These are phyloP conservation scores for Craterocephalus amniculus DNA, from an alignment of 2,797 vertebrate species.

Conservation along the genomic window DNA sequence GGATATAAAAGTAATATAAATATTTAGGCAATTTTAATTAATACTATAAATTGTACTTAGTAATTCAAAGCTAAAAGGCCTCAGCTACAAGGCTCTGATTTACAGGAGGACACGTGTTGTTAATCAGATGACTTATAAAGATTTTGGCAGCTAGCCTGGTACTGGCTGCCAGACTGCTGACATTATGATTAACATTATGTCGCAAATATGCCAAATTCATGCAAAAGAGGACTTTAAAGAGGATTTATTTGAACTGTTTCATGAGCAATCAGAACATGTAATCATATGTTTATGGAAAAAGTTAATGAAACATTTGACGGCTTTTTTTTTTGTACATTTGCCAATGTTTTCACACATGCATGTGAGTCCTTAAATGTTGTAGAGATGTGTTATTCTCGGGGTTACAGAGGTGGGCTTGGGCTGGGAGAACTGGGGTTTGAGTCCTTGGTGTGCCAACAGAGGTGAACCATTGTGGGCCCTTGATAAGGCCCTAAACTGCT, in stretches of 20 bases:
- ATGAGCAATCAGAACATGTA: slow-evolving; percentile 6
- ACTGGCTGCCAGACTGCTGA: slow-evolving; percentile 40
- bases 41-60: background rate
- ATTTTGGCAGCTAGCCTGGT: slow-evolving; percentile 37
- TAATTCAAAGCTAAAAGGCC: background rate
- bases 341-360: no score
- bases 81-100: background rate
- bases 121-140: slow-evolving; percentile 20
- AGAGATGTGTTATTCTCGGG: no score
- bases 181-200: slow-evolving; percentile 31
- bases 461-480: no score
- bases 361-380: no score
- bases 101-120: slow-evolving; percentile 1
- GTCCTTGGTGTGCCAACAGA: no score
- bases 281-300: background rate
- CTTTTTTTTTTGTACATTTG: no score
- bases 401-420: no score
- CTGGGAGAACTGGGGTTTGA: no score
- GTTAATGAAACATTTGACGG: no score
- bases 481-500: no score
- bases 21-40: background rate
- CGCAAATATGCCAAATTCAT: slow-evolving; percentile 39
- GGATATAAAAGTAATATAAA: background rate
- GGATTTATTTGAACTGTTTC: slow-evolving; percentile 1
- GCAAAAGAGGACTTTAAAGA: slow-evolving; percentile 1